These are phyloP conservation scores for Propithecus deckenii DNA, from an alignment of 2,797 vertebrate species.

Conservation along the genomic window DNA sequence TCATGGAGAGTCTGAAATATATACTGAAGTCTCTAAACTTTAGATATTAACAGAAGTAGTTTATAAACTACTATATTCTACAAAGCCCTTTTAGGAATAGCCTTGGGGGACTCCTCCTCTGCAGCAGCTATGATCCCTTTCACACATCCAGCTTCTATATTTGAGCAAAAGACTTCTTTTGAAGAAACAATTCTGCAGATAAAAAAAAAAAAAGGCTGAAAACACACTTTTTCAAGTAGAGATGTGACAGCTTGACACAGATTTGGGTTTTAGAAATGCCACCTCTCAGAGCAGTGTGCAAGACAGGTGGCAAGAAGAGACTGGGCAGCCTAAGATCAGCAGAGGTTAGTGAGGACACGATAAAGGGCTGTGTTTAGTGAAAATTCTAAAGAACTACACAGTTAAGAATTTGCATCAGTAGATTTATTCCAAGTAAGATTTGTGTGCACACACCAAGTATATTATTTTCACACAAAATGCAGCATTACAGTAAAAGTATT, in stretches of 20 bases:
- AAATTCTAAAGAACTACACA: slow-evolving; percentile 37
- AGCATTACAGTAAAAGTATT: neutral
- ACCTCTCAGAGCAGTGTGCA: neutral
- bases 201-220: neutral
- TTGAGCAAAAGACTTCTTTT: neutral
- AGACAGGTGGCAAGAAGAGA: neutral
- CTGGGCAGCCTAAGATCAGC: neutral
- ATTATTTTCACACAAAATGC: slow-evolving; percentile 23
- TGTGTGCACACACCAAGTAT: neutral
- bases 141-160: neutral
- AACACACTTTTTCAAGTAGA: neutral
- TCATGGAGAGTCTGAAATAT: neutral
- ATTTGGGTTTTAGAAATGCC: neutral
- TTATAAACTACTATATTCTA: neutral
- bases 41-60: neutral
- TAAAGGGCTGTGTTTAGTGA: neutral
- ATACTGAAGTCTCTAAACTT: neutral
- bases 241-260: neutral
- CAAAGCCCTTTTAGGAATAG: neutral
- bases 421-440: slow-evolving; percentile 64
- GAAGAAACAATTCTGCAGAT: neutral
- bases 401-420: neutral
- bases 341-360: neutral
- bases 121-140: neutral
- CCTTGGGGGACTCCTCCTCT: neutral